phyloP scores from a whole-genome alignment of 2,113 vertebrate genomes.

The Puffinus mauretanicus region DNA sequence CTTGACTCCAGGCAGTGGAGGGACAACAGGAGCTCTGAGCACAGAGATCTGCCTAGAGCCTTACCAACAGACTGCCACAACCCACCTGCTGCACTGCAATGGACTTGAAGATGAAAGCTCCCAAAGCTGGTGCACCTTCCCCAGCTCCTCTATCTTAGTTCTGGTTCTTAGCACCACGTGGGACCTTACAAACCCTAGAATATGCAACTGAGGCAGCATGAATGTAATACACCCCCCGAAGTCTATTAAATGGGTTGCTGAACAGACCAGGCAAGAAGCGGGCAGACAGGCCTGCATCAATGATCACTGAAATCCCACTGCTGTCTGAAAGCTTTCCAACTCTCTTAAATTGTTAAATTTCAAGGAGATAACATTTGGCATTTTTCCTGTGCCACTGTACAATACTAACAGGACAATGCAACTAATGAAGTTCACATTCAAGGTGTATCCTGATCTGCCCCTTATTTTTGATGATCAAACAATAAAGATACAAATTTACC shows the following conservation, averaged over 20 bases:
- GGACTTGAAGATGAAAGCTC: neutral
- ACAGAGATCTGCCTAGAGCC: neutral
- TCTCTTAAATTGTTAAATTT: neutral
- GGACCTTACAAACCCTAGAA: neutral
- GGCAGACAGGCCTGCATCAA: neutral
- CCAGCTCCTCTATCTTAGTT: neutral
- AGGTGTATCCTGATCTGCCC: neutral
- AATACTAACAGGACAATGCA: neutral
- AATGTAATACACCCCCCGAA: neutral
- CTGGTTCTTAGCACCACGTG: neutral
- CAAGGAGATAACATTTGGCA: neutral
- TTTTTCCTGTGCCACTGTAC: neutral
- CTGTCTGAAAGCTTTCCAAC: neutral
- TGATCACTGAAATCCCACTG: neutral
- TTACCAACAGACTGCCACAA: neutral
- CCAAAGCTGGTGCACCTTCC: neutral
- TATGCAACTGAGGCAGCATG: neutral
- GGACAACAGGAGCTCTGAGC: neutral
- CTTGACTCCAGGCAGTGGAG: neutral
- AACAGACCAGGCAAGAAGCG: neutral
- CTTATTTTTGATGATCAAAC: neutral
- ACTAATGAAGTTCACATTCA: neutral
- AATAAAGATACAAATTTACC: slow-evolving; percentile 75
- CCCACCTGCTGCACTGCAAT: neutral
- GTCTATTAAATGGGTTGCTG: neutral